Evolutionary conservation across 2,113 vertebrate genomes (phyloP), one percentile per base, ranked within the genome.

Genomic region (Rhinogobius similis): DNA sequence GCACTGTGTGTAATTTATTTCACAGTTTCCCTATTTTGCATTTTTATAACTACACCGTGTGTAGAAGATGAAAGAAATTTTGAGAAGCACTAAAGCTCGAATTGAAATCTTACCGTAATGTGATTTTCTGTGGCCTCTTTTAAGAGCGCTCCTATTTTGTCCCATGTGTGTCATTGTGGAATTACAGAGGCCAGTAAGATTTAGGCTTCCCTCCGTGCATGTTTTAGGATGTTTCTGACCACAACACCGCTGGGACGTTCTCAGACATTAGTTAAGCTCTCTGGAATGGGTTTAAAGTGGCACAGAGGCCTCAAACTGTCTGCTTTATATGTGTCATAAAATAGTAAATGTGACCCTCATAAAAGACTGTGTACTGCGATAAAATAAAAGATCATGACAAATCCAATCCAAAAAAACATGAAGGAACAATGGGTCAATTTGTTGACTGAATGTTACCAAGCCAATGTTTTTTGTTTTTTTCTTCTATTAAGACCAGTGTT

Each of bases 21-120:
- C 11, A 10, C 39, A 12, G 39, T 10, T 1, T 41, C 39, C 1
- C 11, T 41, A 41, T 41, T 41, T 75, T 83, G 36, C 27, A 67
- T 65, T 73, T 78, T 81, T 59, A 85, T 82, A 52, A 52, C n/a
- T 52, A 23, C 10, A 23, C 21, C 23, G 23, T 55, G 21, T 55
- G 10, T 55, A 55, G 4, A 55, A 55, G 23, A 46, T 75, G 46
- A 74, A 81, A 87, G 76, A 46, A 10, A 38, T 61, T 11, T n/a
- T 36, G 10, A 4, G 38, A 36, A 74, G 73, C 69, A 59, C 71
- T 72, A 52, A 48, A 78, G 65, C 55, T 88, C 83, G 76, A 87
- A 86, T 85, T 48, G 27, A 43, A 91, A 91, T 87, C 87, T 90
- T 62, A 79, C 78, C 52, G 77, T 62, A 78, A 66, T 68, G 18